Base-by-base conservation (phyloP, 2,888 invertebrate genomes). In the Drosophila quasianomalipes region DNA sequence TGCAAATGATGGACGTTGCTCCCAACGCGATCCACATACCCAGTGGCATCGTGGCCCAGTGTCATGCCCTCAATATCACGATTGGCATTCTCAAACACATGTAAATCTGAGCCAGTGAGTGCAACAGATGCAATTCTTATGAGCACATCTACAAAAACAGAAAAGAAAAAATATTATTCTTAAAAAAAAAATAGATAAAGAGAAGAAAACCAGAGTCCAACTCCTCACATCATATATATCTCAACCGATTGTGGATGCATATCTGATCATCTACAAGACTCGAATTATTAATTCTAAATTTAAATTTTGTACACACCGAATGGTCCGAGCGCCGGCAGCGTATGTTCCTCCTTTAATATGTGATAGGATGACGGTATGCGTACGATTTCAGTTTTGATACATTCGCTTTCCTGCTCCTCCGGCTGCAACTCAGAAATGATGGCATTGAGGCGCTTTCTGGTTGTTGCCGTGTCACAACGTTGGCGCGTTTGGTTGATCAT, bases 21-120 rank as follows among this genome's bases (percentile, higher is more conserved):
- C 19, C 97, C 97, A n/a, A 91, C 70, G 94, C 97, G 95, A 9
- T 95, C 95, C 0, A 98, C 96, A 33, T 96, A 95, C 10, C 97
- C 97, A 0, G 97, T 95, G 0, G 98, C 96, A 94, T 99, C 99
- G 91, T 99, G 99, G 0, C 99, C 99, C 90, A 99, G 96, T 28
- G 98, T 95, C 37, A 92, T 86, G 4, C 70, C 78, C 7, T 89
- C 83, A 4, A 77, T 69, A 26, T 76, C 65, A 12, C 70, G 70
- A 12, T 70, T 85, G 1, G 92, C 91, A 30, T 89, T 92, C 70
- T 93, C 92, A 52, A 82, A 93, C 96, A 99, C 97, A 93, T 98
- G 98, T 16, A 99, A 97, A 93, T 99, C 99, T 0, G 97, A 97
- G 3, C 98, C 99, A 92, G 99, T 98, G 83, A 99, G 97, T 19